Conservation (phyloP, 2,113 vertebrate species). For the Bubalus kerabau region DNA sequence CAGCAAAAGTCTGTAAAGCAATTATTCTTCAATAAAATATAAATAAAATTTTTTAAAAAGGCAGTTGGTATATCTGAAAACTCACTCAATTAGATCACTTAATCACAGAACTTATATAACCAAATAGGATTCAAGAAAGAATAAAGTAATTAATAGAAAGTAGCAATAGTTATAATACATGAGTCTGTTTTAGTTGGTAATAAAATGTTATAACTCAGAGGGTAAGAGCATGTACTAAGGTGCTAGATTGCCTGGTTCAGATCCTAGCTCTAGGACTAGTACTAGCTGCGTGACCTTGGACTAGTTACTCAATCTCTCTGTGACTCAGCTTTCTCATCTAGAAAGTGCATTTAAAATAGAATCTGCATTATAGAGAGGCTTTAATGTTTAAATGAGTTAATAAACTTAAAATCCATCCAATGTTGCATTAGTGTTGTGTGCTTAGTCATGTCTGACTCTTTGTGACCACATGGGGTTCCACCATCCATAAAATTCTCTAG, state of each 20-base stretch:
- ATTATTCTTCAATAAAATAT: not conserved
- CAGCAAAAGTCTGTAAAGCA: not conserved
- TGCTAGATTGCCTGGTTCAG: not conserved
- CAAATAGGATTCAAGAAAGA: conserved; percentile 3
- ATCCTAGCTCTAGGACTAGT: not conserved
- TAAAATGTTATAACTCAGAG: not conserved
- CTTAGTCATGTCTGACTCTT: not conserved
- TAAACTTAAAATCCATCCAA: not conserved
- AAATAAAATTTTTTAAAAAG: not conserved
- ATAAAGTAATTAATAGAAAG: not conserved
- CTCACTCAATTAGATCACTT: not conserved
- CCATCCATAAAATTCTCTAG: not conserved
- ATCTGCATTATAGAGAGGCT: not conserved
- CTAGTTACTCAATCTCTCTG: not conserved
- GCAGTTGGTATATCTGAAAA: not conserved
- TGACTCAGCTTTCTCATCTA: not conserved
- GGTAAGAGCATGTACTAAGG: not conserved
- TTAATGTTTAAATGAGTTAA: not conserved
- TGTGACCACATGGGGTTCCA: not conserved
- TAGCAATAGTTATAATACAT: not conserved
- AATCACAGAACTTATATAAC: not conserved
- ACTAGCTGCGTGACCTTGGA: not conserved
- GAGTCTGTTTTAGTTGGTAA: not conserved
- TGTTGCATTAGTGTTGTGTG: not conserved
- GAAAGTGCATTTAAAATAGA: not conserved